Base-by-base conservation (phyloP, 2,113 vertebrate species). In the Empidonax traillii region DNA sequence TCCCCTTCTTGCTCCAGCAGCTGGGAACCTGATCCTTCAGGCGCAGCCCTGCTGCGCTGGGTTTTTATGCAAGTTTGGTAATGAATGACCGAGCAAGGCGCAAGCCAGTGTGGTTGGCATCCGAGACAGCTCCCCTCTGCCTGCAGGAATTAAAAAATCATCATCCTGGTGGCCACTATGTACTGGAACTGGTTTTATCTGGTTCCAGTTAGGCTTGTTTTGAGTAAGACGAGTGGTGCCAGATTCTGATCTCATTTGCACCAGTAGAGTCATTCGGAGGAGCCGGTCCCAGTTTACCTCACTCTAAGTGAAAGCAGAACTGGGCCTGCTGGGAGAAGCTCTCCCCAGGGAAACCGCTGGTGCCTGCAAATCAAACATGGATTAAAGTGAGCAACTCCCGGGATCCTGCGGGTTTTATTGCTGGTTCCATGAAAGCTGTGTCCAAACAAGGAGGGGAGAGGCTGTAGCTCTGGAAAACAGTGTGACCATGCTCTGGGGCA, bases 171-270 rank as follows among this genome's bases (percentile, higher is more conserved):
- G 96, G 93, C 91, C 85, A 89, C 93, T 89, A 19, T 7, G 86
- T 55, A 24, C 94, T 68, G 72, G 71, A 91, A 87, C 89, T 95
- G 95, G 94, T 94, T 94, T 93, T 93, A 76, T 95, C 94, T 87
- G 92, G 93, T 96, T 96, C 94, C 95, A 97, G 93, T 96, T 90
- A 79, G 24, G 90, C 94, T 96, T 91, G 96, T 85, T 96, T 95
- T 73, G 93, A 96, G 94, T 76, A 33, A 79, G 94, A 56, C 4
- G 8, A 82, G 81, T 18, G 6, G 78, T 96, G 96, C 96, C 94
- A 95, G 96, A 93, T 97, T 85, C 96, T 95, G 94, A 96, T 94
- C 94, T 96, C 95, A 96, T 95, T 97, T 96, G 95, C 96, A 94
- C 95, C 96, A 85, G 41, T 44, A 87, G 86, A 95, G 82, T 94